Percentiles rank a stretch among this genome's conserved stretches.
phyloP scores from a whole-genome alignment of 2,797 vertebrate species.

The Chaetodon trifasciatus region DNA sequence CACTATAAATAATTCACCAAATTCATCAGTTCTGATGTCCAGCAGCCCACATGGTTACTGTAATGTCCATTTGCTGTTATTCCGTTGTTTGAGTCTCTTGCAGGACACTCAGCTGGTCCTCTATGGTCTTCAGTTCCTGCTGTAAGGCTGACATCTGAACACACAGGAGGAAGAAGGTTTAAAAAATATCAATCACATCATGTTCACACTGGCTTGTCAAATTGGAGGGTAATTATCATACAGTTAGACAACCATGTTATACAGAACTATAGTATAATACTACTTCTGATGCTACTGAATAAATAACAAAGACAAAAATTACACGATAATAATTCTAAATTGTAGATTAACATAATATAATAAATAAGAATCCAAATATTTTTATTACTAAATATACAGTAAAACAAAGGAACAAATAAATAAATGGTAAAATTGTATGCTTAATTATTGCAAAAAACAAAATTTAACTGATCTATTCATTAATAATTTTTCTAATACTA shows the following conservation, averaged over 20 bases:
- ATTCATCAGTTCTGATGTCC: background rate
- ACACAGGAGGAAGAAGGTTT: background rate
- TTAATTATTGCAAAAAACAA: too few relatives aligned
- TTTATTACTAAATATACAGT: background rate
- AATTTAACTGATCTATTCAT: too few relatives aligned
- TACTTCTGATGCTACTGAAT: background rate
- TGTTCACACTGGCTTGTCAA: background rate
- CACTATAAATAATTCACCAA: slow-evolving; percentile 18
- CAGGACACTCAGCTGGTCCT: slow-evolving; percentile 77
- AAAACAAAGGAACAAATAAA: background rate
- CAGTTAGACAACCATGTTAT: background rate
- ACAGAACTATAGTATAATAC: background rate
- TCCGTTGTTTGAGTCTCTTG: slow-evolving; percentile 36
- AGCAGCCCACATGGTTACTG: background rate
- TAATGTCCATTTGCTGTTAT: background rate
- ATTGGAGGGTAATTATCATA: background rate
- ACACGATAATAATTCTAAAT: background rate
- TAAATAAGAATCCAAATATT: background rate
- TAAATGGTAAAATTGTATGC: background rate
- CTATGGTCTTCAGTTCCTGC: slow-evolving; percentile 78
- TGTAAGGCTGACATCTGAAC: slow-evolving; percentile 79
- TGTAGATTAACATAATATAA: background rate
- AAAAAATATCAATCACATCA: background rate
- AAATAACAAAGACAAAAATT: background rate
- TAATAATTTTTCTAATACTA: too few relatives aligned